Percentiles rank a stretch among this genome's conserved stretches.
phyloP scores from a whole-genome alignment of 2,888 invertebrate species.

The Serrognathus titanus region DNA sequence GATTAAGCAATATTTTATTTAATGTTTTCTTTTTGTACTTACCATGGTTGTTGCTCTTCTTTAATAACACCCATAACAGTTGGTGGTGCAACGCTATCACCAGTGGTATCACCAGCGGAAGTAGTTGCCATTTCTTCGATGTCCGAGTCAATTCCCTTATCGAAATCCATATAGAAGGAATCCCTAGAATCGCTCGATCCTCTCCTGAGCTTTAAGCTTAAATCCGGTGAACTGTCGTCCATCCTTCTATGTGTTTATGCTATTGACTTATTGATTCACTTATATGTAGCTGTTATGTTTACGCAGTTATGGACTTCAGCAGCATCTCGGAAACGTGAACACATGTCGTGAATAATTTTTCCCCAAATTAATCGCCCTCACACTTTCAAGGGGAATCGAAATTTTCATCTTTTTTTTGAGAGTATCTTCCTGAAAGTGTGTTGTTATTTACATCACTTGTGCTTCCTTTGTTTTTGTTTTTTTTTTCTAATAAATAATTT shows the following conservation, averaged over 20 bases:
- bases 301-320: too few relatives aligned
- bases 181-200: slow-evolving; percentile 85
- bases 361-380: too few relatives aligned
- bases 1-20: background rate
- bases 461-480: too few relatives aligned
- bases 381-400: too few relatives aligned
- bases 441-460: too few relatives aligned
- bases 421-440: too few relatives aligned
- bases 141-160: slow-evolving; percentile 85
- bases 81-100: slow-evolving; percentile 46
- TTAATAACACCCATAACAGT: slow-evolving; percentile 47
- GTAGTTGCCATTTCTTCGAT: slow-evolving; percentile 80
- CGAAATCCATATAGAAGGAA: slow-evolving; percentile 88
- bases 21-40: slow-evolving; percentile 8
- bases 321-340: too few relatives aligned
- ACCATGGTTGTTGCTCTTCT: slow-evolving; percentile 39
- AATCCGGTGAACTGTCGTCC: slow-evolving; percentile 80
- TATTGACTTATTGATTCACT: background rate
- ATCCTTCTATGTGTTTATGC: slow-evolving; percentile 33
- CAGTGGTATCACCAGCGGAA: slow-evolving; percentile 52
- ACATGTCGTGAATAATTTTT: too few relatives aligned
- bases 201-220: slow-evolving; percentile 79
- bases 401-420: too few relatives aligned
- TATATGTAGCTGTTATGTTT: background rate
- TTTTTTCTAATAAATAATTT: too few relatives aligned